Percentiles rank a stretch among this genome's conserved stretches.
phyloP scores from a whole-genome alignment of 2,113 vertebrate genomes.

The Ariopsis seemanni region DNA sequence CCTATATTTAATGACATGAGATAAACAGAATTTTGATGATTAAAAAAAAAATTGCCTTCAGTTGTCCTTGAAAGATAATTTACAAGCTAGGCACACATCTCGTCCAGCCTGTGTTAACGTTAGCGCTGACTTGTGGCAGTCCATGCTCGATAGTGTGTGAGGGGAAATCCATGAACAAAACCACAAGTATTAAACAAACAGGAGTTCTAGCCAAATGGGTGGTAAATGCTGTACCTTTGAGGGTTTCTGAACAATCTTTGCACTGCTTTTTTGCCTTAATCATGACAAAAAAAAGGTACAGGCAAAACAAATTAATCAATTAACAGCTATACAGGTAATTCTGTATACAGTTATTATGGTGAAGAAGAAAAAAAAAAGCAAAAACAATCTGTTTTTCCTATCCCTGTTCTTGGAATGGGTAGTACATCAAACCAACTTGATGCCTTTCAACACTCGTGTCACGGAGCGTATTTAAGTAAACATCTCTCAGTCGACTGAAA shows the following conservation, averaged over 20 bases:
- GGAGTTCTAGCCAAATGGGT: too few species aligned
- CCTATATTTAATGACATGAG: too few species aligned
- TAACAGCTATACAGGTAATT: not conserved
- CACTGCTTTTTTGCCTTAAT: too few species aligned
- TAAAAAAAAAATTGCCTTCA: too few species aligned
- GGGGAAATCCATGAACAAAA: not conserved
- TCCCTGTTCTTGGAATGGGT: not conserved
- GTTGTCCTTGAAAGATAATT: not conserved
- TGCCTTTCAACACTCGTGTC: not conserved
- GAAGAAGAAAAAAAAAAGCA: not conserved
- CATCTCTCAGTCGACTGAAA: slow-evolving; percentile 4
- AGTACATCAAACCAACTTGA: not conserved
- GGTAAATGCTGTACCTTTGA: too few species aligned
- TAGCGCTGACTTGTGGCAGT: not conserved
- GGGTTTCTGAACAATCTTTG: too few species aligned
- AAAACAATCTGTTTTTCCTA: not conserved
- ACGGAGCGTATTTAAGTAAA: not conserved
- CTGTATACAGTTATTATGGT: not conserved
- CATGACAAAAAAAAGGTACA: too few species aligned
- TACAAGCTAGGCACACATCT: too few species aligned
- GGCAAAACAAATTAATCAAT: too few species aligned
- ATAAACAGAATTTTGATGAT: too few species aligned
- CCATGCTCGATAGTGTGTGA: not conserved
- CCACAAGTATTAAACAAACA: not conserved
- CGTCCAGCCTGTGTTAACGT: not conserved